Evolutionary conservation across 1,140 invertebrate species (phyloP), one percentile per base, ranked within the genome.

Genomic region (Drosophila kepulauana): DNA sequence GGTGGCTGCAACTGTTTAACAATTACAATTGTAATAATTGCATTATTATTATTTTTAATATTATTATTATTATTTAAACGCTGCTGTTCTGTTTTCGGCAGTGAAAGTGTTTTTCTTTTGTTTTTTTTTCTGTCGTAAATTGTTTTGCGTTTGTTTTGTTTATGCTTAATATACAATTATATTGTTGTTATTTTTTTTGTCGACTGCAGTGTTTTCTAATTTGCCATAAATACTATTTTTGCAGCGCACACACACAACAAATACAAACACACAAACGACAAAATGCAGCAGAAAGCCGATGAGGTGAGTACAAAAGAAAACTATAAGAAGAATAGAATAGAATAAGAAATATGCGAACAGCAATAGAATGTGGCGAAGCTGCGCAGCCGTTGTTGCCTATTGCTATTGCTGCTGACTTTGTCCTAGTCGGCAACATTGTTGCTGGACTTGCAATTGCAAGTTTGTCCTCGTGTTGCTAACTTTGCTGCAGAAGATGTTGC

Each of bases 231-330:
- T 63, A 54, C 43, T 25, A 78, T 67, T 67, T 74, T 86, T 72
- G 63, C 65, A 58, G 59, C 28, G 10, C 52, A 57, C 13, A 57
- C 11, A 45, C 7, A 33, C 45, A 7, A 43, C 25, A 56, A 15
- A 1, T 58, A 51, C 33, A 35, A 52, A 41, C 46, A 13, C 7
- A 48, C 11, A 56, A 70, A 11, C 48, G 41, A 61, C 41, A 84
- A 75, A 66, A 88, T 88, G 84, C 85, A 88, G 78, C 84, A 88
- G 57, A 87, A 88, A 52, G 57, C 82, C 63, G 84, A 88, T 62
- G 84, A 88, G 84, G 84, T 88, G 10, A 88, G 82, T 82, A 45
- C n/a, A 6, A 10, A 5, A 63, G 5, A 33, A 35, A 57, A 20
- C 2, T 6, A 15, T 15, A 16, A 68, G 2, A 15, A 25, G 20